phyloP scores from a whole-genome alignment of 2,797 vertebrate genomes.

The Coendou prehensilis region DNA sequence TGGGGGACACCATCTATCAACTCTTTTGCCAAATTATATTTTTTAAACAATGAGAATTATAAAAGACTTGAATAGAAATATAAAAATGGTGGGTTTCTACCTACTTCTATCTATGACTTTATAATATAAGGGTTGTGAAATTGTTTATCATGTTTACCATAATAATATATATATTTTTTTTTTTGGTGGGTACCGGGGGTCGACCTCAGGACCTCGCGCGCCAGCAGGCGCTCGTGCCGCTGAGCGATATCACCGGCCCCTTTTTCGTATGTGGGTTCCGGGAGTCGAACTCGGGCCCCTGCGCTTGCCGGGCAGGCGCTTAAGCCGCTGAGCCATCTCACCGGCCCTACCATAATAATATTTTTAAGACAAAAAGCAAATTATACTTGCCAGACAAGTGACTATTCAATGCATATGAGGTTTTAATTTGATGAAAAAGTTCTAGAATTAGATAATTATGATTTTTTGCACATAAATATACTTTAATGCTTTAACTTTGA shows the following conservation, averaged over 20 bases:
- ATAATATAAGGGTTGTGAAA: neutral
- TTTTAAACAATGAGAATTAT: constrained; percentile 34
- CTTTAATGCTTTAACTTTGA: neutral
- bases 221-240: too few relatives aligned
- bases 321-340: too few relatives aligned
- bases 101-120: neutral
- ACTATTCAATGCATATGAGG: neutral
- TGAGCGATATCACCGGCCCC: too few relatives aligned
- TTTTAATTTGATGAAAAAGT: constrained; percentile 34
- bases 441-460: neutral
- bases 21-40: neutral
- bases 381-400: neutral
- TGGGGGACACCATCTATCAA: neutral
- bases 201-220: too few relatives aligned
- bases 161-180: neutral
- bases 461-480: neutral
- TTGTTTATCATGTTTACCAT: neutral
- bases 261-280: too few relatives aligned
- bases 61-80: constrained; percentile 29
- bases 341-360: neutral
- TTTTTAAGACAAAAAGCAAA: constrained; percentile 33
- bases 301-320: too few relatives aligned
- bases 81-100: neutral
- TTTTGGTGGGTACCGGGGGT: too few relatives aligned
- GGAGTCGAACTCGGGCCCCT: too few relatives aligned